Conservation (phyloP, 2,888 invertebrate genomes). For the Nymphalis urticae region DNA sequence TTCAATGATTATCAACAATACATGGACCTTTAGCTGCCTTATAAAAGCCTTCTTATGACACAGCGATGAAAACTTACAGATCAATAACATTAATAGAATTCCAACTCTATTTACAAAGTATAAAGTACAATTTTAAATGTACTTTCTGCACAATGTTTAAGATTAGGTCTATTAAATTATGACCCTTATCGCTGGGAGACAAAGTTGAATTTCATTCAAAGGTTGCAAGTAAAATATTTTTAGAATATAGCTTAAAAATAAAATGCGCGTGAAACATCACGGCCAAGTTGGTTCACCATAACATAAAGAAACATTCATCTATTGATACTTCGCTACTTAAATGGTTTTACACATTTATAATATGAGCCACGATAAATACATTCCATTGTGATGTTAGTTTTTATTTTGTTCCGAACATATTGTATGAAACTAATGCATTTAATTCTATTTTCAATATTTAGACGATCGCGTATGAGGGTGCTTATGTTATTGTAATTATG, state of each 20-base stretch:
- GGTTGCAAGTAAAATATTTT: slow-evolving; percentile 40
- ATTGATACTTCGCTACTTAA: slow-evolving; percentile 79
- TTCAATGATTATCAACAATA: slow-evolving; percentile 81
- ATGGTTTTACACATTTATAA: slow-evolving; percentile 82
- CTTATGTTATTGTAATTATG: slow-evolving; percentile 42
- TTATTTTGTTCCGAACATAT: slow-evolving; percentile 71
- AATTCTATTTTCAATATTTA: slow-evolving; percentile 76
- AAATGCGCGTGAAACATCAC: slow-evolving; percentile 79
- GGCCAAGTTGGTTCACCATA: slow-evolving; percentile 80
- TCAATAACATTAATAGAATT: slow-evolving; percentile 9
- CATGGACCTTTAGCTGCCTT: slow-evolving; percentile 77
- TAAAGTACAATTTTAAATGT: slow-evolving; percentile 37
- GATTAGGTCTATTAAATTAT: slow-evolving; percentile 31
- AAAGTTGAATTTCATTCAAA: slow-evolving; percentile 41
- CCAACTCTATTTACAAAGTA: neutral
- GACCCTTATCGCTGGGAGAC: slow-evolving; percentile 14
- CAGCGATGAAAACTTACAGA: slow-evolving; percentile 34
- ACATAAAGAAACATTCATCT: slow-evolving; percentile 77
- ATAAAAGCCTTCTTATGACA: slow-evolving; percentile 66
- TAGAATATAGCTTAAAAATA: slow-evolving; percentile 55
- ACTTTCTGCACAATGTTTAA: neutral
- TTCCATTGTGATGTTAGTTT: slow-evolving; percentile 63
- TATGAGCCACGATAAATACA: slow-evolving; percentile 78
- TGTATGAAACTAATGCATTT: slow-evolving; percentile 78
- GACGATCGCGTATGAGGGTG: slow-evolving; percentile 56